Percentiles rank a stretch among this genome's conserved stretches.
Evolutionary conservation across 2,888 invertebrate species (phyloP).

Genomic region (Ditylenchus weischeri): DNA sequence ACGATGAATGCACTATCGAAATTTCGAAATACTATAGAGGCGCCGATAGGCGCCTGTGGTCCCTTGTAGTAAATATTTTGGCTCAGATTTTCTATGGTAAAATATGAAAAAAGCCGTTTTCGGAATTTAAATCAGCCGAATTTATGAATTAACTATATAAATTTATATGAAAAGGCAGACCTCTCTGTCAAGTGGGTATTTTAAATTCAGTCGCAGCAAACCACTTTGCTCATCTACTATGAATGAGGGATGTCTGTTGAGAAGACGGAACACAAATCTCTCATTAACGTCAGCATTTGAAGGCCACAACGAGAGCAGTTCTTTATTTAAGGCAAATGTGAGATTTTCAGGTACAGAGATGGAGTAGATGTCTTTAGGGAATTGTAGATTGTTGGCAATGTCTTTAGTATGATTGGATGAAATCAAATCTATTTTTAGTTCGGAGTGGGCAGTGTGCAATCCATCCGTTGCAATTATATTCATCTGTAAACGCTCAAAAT

Average conservation of each 20-base stretch:
- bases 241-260: constrained; percentile 7
- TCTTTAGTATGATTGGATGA: constrained; percentile 8
- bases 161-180: not conserved
- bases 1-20: no score
- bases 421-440: constrained; percentile 18
- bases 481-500: constrained; percentile 22
- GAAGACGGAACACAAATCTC: not conserved
- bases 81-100: no score
- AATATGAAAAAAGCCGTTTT: no score
- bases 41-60: no score
- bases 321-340: constrained; percentile 65
- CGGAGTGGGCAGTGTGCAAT: constrained; percentile 29
- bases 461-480: constrained; percentile 44
- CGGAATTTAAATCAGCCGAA: no score
- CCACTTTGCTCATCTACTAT: constrained; percentile 12
- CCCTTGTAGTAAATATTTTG: no score
- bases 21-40: no score
- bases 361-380: constrained; percentile 29
- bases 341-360: constrained; percentile 60
- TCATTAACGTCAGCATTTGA: constrained; percentile 25
- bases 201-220: constrained; percentile 14
- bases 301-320: constrained; percentile 63
- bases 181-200: constrained; percentile 78
- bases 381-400: constrained; percentile 10
- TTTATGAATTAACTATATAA: no score